These are phyloP conservation scores for Taurulus bubalis DNA, from an alignment of 2,113 vertebrate species.

Conservation along the genomic window DNA sequence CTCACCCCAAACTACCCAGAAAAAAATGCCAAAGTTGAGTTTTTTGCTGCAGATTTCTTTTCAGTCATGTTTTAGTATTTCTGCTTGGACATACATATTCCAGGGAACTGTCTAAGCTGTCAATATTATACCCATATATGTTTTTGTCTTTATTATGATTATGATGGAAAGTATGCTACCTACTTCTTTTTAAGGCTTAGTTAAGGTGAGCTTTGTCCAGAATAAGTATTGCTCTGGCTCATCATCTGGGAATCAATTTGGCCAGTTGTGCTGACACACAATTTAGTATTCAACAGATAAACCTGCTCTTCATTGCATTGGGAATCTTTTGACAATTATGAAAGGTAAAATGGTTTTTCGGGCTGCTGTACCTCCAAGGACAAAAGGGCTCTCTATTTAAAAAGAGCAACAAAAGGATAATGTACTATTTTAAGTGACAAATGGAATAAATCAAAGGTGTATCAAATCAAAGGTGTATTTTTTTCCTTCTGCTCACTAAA, in stretches of 20 bases:
- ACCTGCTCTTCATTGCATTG: conserved; percentile 56
- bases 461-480: conserved; percentile 18
- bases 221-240: conserved; percentile 63
- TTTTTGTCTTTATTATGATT: conserved; percentile 54
- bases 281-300: conserved; percentile 67
- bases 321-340: conserved; percentile 52
- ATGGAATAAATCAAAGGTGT: conserved; percentile 73
- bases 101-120: conserved; percentile 44
- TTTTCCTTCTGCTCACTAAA: conserved; percentile 20
- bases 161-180: conserved; percentile 43
- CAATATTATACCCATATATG: conserved; percentile 34
- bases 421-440: conserved; percentile 62
- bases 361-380: conserved; percentile 48
- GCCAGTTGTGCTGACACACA: conserved; percentile 52
- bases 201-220: conserved; percentile 53
- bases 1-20: neutral
- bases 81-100: conserved; percentile 11
- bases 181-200: conserved; percentile 45
- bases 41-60: neutral
- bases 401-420: conserved; percentile 49
- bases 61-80: conserved; percentile 13
- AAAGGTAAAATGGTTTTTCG: conserved; percentile 61
- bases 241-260: conserved; percentile 64
- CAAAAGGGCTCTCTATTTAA: conserved; percentile 50
- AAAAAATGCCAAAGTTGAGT: neutral